Conservation (phyloP, 2,113 vertebrate genomes). For the Mionectes macconnelli region DNA sequence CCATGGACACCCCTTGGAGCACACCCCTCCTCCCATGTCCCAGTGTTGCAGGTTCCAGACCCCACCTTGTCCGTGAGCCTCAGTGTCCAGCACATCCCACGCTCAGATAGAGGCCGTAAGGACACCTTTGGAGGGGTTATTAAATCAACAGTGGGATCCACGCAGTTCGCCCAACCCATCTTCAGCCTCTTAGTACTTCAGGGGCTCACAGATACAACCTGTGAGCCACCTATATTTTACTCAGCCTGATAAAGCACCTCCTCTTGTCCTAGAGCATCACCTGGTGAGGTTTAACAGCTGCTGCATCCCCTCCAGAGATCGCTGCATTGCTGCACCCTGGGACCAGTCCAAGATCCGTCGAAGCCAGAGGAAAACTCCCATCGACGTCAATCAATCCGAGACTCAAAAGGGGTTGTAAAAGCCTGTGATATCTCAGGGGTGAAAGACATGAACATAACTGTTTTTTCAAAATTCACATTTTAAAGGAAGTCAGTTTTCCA, state of each 20-base stretch:
- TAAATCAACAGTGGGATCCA: background rate
- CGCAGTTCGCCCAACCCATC: background rate
- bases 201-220: background rate
- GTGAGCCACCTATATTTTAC: background rate
- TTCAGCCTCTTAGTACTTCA: background rate
- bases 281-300: background rate
- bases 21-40: background rate
- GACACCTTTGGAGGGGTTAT: background rate
- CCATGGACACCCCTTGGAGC: rapidly evolving
- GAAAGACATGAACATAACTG: background rate
- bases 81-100: rapidly evolving
- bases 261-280: background rate
- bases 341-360: background rate
- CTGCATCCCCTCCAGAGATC: background rate
- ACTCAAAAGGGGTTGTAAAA: background rate
- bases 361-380: background rate
- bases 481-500: background rate
- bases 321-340: background rate
- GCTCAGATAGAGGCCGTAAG: background rate
- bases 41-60: background rate
- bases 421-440: background rate
- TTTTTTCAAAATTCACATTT: background rate
- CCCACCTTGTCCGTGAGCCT: background rate
- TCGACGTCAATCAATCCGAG: background rate
- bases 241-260: background rate